Conservation (phyloP, 2,888 invertebrate genomes). For the Glaucopsyche alexis region DNA sequence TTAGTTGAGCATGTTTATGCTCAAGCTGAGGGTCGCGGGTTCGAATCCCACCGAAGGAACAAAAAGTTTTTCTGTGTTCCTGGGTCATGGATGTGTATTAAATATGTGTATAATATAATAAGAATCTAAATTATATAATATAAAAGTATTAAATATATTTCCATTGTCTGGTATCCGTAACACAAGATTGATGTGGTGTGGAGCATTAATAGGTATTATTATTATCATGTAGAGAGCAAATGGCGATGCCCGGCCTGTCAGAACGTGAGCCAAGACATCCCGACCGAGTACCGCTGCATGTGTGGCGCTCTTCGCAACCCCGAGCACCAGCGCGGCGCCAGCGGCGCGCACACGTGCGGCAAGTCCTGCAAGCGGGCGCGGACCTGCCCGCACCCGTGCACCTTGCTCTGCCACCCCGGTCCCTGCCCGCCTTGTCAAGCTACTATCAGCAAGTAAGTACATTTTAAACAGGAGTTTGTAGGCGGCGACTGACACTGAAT, state of each 20-base stretch:
- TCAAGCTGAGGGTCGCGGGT: too few species aligned
- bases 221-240: conserved; percentile 79
- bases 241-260: conserved; percentile 99
- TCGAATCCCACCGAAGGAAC: too few species aligned
- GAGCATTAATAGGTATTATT: neutral
- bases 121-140: too few species aligned
- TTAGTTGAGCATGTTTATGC: too few species aligned
- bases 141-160: too few species aligned
- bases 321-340: conserved; percentile 82
- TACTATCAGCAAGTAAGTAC: conserved; percentile 80
- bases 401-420: conserved; percentile 94
- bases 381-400: conserved; percentile 84
- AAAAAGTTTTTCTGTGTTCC: too few species aligned
- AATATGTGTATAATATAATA: too few species aligned
- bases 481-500: too few species aligned
- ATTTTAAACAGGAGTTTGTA: too few species aligned
- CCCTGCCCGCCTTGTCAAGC: conserved; percentile 95
- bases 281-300: conserved; percentile 92
- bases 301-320: conserved; percentile 91
- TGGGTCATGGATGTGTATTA: too few species aligned
- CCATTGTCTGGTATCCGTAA: too few species aligned
- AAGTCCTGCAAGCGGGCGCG: conserved; percentile 86
- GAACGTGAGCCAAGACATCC: conserved; percentile 86
- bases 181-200: too few species aligned
- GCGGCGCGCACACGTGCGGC: conserved; percentile 95